Evolutionary conservation across 2,113 vertebrate species (phyloP).

Genomic region (Lucifuga dentata): DNA sequence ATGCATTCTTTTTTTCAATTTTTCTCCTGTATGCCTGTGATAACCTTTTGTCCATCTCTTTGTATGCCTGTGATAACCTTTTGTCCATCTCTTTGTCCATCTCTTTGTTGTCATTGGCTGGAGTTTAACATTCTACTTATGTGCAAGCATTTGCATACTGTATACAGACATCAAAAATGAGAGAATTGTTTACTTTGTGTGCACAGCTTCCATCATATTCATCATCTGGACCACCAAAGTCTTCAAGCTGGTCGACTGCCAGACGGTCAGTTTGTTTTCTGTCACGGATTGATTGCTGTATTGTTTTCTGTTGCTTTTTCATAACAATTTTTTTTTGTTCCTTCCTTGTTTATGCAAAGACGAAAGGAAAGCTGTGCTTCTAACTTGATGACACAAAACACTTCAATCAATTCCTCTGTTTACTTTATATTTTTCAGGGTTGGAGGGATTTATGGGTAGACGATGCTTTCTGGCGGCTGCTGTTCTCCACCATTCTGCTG

Average conservation of each 20-base stretch:
- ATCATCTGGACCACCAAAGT: conserved; percentile 98
- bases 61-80: neutral
- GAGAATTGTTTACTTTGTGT: conserved; percentile 51
- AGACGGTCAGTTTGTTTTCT: conserved; percentile 86
- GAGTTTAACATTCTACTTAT: neutral
- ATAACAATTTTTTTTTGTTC: too few relatives aligned
- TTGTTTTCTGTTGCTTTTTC: neutral
- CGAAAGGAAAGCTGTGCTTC: neutral
- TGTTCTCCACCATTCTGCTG: conserved; percentile 96
- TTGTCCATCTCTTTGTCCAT: neutral
- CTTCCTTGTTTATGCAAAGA: neutral
- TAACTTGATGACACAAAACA: neutral
- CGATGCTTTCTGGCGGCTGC: conserved; percentile 95
- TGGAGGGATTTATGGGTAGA: conserved; percentile 98
- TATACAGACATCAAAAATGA: conserved; percentile 21
- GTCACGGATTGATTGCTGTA: neutral
- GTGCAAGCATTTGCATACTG: conserved; percentile 1
- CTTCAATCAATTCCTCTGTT: neutral
- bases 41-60: neutral
- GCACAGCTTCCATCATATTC: conserved; percentile 93
- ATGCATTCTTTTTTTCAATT: neutral
- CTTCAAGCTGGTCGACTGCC: conserved; percentile 94
- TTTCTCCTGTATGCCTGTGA: too few relatives aligned
- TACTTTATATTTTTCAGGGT: conserved; percentile 78
- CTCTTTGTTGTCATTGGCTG: neutral